These are phyloP conservation scores for Apamea crenata DNA, from an alignment of 2,888 invertebrate genomes.

Conservation along the genomic window DNA sequence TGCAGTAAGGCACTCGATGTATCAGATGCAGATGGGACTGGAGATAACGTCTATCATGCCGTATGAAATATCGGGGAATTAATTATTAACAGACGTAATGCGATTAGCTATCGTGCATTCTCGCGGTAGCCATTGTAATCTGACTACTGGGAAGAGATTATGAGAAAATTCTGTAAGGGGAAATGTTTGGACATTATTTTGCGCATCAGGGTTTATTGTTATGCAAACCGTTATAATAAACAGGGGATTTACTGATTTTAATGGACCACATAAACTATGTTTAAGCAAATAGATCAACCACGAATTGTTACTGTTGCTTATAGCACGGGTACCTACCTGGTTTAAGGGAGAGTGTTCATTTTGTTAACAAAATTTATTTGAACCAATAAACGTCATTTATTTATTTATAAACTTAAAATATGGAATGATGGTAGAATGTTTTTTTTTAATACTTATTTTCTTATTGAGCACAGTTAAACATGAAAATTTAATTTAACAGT, in stretches of 20 bases:
- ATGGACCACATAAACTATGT: neutral
- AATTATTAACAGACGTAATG: conserved; percentile 85
- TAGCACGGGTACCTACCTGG: too few relatives aligned
- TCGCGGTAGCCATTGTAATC: conserved; percentile 81
- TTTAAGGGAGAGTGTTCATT: too few relatives aligned
- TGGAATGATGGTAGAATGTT: neutral
- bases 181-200: conserved; percentile 66
- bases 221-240: conserved; percentile 10
- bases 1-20: conserved; percentile 71
- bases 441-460: neutral
- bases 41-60: conserved; percentile 84
- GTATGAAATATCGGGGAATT: conserved; percentile 85
- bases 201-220: conserved; percentile 36
- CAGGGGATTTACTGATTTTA: neutral
- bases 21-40: conserved; percentile 80
- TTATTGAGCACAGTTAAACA: neutral
- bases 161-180: conserved; percentile 59
- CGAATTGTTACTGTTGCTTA: too few relatives aligned
- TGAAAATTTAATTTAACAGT: neutral
- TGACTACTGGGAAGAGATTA: conserved; percentile 74
- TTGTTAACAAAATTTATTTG: too few relatives aligned
- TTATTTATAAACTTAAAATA: neutral
- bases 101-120: conserved; percentile 84
- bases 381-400: too few relatives aligned
- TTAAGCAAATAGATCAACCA: too few relatives aligned